Conservation (phyloP, 2,888 invertebrate species). For the Venusia cambrica region DNA sequence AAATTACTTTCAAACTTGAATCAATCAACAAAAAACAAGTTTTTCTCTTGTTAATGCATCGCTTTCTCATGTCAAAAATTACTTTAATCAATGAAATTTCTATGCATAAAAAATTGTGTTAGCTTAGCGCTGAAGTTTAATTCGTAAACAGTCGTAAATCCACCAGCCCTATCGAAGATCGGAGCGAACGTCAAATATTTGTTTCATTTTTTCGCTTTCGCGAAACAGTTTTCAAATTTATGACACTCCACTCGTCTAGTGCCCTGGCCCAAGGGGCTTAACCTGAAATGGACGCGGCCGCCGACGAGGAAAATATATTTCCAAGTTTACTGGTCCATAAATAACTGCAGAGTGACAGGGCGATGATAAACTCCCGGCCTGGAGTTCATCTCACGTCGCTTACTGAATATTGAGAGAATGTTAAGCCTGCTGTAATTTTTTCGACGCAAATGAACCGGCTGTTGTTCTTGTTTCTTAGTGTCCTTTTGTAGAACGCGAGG, state of each 20-base stretch:
- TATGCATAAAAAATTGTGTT: constrained; percentile 31
- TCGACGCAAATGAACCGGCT: constrained; percentile 32
- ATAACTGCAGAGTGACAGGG: constrained; percentile 77
- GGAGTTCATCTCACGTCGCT: constrained; percentile 72
- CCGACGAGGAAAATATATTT: constrained; percentile 77
- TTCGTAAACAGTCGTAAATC: constrained; percentile 48
- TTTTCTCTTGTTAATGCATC: neutral
- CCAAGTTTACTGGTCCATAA: constrained; percentile 80
- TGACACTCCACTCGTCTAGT: constrained; percentile 78
- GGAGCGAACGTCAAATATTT: constrained; percentile 64
- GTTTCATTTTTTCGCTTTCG: constrained; percentile 69
- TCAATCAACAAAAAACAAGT: neutral
- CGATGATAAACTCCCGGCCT: constrained; percentile 75
- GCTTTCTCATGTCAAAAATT: constrained; percentile 11
- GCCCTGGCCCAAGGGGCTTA: constrained; percentile 75
- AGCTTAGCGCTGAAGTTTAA: constrained; percentile 39
- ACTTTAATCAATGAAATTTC: constrained; percentile 9
- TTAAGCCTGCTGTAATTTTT: constrained; percentile 50
- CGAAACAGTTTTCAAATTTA: constrained; percentile 78
- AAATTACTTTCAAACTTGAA: neutral
- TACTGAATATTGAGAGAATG: constrained; percentile 70
- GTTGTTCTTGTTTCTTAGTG: constrained; percentile 7
- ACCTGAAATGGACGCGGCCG: constrained; percentile 78
- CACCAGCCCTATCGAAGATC: constrained; percentile 50
- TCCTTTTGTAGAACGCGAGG: neutral